Evolutionary conservation across 2,888 invertebrate genomes (phyloP).

Genomic region (Dicycla oo): DNA sequence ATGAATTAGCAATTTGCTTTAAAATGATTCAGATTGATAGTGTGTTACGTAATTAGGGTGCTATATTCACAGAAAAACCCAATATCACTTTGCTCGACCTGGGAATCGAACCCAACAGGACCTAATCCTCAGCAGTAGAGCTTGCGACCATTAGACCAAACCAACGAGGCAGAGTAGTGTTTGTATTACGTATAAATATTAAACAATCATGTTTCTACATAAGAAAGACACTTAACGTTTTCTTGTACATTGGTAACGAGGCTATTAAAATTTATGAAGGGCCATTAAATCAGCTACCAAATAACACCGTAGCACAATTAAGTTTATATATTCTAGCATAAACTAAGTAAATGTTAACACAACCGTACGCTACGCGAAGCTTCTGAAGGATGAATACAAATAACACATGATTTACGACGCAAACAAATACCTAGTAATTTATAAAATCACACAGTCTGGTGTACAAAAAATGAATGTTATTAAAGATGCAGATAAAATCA

Average conservation of each 20-base stretch:
- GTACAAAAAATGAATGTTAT: too few relatives aligned
- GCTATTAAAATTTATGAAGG: neutral
- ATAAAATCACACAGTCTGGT: too few relatives aligned
- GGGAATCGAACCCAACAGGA: neutral
- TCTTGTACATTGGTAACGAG: neutral
- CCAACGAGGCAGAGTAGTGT: neutral
- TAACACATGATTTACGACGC: too few relatives aligned
- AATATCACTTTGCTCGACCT: neutral
- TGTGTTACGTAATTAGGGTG: too few relatives aligned
- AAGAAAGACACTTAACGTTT: neutral
- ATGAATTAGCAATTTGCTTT: too few relatives aligned
- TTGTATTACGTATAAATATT: neutral
- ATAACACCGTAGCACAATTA: slow-evolving; percentile 5
- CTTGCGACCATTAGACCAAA: too few relatives aligned
- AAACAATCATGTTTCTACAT: slow-evolving; percentile 3
- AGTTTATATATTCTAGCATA: slow-evolving; percentile 23
- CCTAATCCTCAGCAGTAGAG: neutral
- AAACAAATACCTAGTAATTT: too few relatives aligned
- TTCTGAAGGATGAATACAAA: too few relatives aligned
- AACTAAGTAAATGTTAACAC: slow-evolving; percentile 9
- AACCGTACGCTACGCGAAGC: too few relatives aligned
- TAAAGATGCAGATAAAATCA: too few relatives aligned
- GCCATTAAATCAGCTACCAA: slow-evolving; percentile 2
- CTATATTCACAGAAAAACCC: too few relatives aligned
- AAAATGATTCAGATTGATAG: too few relatives aligned